These are phyloP conservation scores for Labrus mixtus DNA, from an alignment of 2,113 vertebrate species.

Conservation along the genomic window DNA sequence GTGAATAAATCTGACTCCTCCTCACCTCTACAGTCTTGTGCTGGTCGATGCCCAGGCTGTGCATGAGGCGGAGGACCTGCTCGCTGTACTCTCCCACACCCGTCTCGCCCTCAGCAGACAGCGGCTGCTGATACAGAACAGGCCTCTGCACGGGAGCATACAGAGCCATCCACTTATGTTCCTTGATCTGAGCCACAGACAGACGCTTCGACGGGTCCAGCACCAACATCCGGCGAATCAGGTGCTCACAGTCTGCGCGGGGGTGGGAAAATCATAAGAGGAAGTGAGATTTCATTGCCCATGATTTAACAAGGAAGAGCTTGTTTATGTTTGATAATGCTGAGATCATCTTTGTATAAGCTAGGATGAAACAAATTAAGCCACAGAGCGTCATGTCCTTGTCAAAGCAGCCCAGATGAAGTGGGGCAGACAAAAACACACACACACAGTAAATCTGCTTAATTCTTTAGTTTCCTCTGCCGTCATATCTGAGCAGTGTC, in stretches of 20 bases:
- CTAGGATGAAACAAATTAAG: conserved; percentile 26
- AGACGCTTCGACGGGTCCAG: conserved; percentile 95
- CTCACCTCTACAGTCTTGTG: conserved; percentile 98
- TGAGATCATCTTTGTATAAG: conserved; percentile 8
- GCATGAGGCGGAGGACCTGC: conserved; percentile 96
- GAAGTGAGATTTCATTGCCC: conserved; percentile 2
- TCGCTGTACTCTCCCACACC: conserved; percentile 93
- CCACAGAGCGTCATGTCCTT: background rate
- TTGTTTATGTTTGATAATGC: conserved; percentile 7
- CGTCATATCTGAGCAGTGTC: conserved; percentile 21
- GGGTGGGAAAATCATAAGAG: conserved; percentile 19
- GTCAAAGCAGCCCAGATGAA: conserved; percentile 26
- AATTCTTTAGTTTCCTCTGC: conserved; percentile 30
- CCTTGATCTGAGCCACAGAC: conserved; percentile 95
- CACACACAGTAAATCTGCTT: conserved; percentile 29
- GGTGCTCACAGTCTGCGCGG: conserved; percentile 93
- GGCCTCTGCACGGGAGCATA: conserved; percentile 93
- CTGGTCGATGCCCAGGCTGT: conserved; percentile 98
- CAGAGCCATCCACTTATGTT: conserved; percentile 97
- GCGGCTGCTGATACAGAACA: conserved; percentile 87
- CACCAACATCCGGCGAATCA: conserved; percentile 97
- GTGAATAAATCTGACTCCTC: background rate
- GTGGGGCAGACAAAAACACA: conserved; percentile 30
- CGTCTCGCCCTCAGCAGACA: conserved; percentile 83
- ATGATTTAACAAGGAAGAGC: conserved; percentile 1